Percentiles rank a stretch among this genome's conserved stretches.
Conservation (phyloP, 2,797 vertebrate genomes). For the Gephyroberyx darwinii region DNA sequence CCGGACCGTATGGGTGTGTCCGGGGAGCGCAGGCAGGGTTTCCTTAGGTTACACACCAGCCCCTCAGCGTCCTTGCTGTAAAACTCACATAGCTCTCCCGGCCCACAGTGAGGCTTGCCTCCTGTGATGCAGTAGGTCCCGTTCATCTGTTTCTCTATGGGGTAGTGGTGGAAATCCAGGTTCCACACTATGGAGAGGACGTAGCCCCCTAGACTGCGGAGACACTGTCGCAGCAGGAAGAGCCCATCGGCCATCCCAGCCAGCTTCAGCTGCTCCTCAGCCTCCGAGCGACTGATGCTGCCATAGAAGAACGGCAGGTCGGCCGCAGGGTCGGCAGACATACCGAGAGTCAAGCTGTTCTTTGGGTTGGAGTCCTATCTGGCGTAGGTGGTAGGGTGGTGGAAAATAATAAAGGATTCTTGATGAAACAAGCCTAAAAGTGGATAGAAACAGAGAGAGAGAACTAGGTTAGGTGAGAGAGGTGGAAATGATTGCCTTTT, state of each 20-base stretch:
- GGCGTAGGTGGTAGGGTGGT: not conserved
- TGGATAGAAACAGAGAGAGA: constrained; percentile 21
- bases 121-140: constrained; percentile 91
- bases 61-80: constrained; percentile 94
- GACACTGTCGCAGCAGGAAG: constrained; percentile 93
- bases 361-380: constrained; percentile 19
- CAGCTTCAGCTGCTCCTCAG: constrained; percentile 93
- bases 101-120: constrained; percentile 93
- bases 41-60: constrained; percentile 87
- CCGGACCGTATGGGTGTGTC: constrained; percentile 83
- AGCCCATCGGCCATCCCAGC: constrained; percentile 92
- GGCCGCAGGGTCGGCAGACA: constrained; percentile 87
- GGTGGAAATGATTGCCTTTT: not conserved
- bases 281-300: constrained; percentile 91
- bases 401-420: not conserved
- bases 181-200: constrained; percentile 91
- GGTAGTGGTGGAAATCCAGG: constrained; percentile 91
- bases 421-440: not conserved
- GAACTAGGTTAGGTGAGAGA: not conserved
- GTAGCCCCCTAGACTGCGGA: constrained; percentile 94
- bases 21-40: constrained; percentile 88
- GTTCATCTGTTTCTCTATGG: constrained; percentile 93
- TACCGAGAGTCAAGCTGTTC: constrained; percentile 59
- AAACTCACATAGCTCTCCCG: constrained; percentile 93
- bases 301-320: constrained; percentile 96